Evolutionary conservation across 2,888 invertebrate genomes (phyloP).

Genomic region (Tetramorium bicarinatum): DNA sequence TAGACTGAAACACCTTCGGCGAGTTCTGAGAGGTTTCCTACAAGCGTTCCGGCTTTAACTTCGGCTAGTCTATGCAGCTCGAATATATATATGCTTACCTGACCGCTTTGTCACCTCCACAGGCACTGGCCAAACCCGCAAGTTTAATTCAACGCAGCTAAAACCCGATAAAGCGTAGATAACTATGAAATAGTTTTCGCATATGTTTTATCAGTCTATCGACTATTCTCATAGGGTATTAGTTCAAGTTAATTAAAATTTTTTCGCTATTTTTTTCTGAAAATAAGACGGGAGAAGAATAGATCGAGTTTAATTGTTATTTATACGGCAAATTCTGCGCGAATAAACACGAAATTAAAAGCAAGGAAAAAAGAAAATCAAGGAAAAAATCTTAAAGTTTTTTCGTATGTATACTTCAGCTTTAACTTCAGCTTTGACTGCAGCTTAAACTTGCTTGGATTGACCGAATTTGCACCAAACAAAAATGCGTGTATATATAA

Average conservation of each 20-base stretch:
- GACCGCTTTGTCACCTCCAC: slow-evolving; percentile 19
- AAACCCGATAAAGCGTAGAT: slow-evolving; percentile 10
- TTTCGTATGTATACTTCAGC: not conserved
- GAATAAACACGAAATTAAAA: not conserved
- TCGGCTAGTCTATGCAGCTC: not conserved
- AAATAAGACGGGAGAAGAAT: not conserved
- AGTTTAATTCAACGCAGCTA: slow-evolving; percentile 30
- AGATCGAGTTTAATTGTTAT: not conserved
- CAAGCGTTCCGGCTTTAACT: slow-evolving; percentile 31
- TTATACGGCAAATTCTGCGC: not conserved
- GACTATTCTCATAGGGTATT: not conserved
- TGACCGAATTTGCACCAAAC: not conserved
- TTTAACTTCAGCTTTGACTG: slow-evolving; percentile 14
- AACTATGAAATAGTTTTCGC: not conserved
- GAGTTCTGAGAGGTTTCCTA: not conserved
- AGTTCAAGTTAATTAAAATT: slow-evolving; percentile 17
- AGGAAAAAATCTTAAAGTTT: not conserved
- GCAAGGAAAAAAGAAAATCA: not conserved
- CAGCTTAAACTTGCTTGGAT: not conserved
- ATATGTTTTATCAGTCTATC: slow-evolving; percentile 3
- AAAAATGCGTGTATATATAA: not conserved
- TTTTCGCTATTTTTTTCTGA: not conserved
- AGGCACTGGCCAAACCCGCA: slow-evolving; percentile 6
- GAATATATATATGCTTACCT: slow-evolving; percentile 1
- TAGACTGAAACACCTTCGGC: not conserved